Base-by-base conservation (phyloP, 2,113 vertebrate genomes). In the Chaenocephalus aceratus region DNA sequence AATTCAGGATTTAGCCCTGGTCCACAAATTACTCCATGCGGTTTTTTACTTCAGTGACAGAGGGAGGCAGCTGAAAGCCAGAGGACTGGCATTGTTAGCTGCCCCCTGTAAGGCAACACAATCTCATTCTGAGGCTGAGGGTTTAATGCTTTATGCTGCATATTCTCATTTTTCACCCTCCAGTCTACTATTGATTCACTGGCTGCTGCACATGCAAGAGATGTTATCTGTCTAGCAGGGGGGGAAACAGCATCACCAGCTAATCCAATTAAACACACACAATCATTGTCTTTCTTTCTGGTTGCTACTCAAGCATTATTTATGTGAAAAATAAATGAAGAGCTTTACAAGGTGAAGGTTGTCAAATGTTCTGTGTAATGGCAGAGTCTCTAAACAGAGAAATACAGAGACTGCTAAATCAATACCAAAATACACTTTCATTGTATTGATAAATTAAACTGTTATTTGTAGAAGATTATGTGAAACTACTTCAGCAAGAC, bases 151-250 rank as follows among this genome's bases (percentile, higher is more conserved):
- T 71, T 63, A 81, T 63, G 77, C 67, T 45, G 73, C 72, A 70
- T 71, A 74, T 75, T 90, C 85, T 79, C 75, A 83, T 84, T 92
- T 87, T 77, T 80, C 72, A 62, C 53, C 82, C 82, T 80, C 72
- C 49, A 64, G 86, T 78, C 61, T 77, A 46, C 44, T 78, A 88
- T 86, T 63, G 88, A 91, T 92, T 88, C 74, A 58, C 66, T 16
- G 69, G 51, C 86, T 83, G 78, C 84, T 66, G 64, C 49, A 79
- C 78, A 78, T 82, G 62, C 6, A 61, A 58, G 60, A 54, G 74
- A 73, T 84, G 79, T 80, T 79, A 86, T 80, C 84, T 79, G 74
- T 18, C 48, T 5, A 41, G 66, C 75, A 41, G 4, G 34, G 75
- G 36, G 46, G 62, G 46, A 77, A 61, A 49, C 52, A 12, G 75